Evolutionary conservation across 2,797 vertebrate species (phyloP).

Genomic region (Phrynocephalus guinanensis): DNA sequence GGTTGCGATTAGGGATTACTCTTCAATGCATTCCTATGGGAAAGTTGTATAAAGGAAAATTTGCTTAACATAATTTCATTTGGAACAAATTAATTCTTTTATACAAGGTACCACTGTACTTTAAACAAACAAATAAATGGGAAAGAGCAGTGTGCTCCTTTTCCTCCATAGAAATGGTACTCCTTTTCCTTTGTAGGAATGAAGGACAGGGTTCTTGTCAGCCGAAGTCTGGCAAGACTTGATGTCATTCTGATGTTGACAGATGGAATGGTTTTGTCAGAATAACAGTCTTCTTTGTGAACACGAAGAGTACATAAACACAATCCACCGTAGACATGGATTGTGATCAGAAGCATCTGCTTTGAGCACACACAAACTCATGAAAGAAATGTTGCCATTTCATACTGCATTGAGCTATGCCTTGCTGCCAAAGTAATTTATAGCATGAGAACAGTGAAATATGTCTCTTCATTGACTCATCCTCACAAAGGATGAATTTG

Average conservation of each 20-base stretch:
- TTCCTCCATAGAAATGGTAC: background rate
- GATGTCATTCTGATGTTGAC: background rate
- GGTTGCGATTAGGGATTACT: too few species aligned
- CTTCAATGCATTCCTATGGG: too few species aligned
- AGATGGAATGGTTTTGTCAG: background rate
- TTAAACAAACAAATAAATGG: too few species aligned
- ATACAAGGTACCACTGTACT: too few species aligned
- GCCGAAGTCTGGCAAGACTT: background rate
- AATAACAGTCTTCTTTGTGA: background rate
- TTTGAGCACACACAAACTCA: slow-evolving; percentile 32
- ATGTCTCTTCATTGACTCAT: slow-evolving; percentile 59
- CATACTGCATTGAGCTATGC: background rate
- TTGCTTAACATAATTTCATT: too few species aligned
- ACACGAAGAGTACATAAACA: background rate
- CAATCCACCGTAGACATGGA: background rate
- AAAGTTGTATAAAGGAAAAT: too few species aligned
- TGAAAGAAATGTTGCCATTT: slow-evolving; percentile 1
- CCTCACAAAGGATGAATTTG: background rate
- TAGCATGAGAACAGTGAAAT: slow-evolving; percentile 54
- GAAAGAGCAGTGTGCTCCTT: background rate
- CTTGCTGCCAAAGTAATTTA: slow-evolving; percentile 30
- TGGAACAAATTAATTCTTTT: too few species aligned
- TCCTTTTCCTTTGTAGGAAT: background rate
- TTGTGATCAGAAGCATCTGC: slow-evolving; percentile 19
- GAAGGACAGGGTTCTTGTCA: background rate